Base-by-base conservation (phyloP, 2,797 vertebrate genomes). In the Phaenicophaeus curvirostris region DNA sequence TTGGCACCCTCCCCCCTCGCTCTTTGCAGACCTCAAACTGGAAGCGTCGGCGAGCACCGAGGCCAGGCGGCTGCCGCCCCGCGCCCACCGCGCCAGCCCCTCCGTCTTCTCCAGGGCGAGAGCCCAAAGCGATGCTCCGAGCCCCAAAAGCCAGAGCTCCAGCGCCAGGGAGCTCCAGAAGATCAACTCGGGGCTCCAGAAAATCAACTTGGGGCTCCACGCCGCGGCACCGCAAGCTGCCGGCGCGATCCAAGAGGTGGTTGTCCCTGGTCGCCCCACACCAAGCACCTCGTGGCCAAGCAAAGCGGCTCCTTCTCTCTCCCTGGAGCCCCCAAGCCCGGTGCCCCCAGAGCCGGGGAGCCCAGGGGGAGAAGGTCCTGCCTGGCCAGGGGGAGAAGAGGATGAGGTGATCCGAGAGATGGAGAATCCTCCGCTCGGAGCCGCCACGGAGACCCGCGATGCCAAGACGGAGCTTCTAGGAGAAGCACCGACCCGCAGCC, bases 1-100 rank as follows among this genome's bases (percentile, higher is more conserved):
- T 42, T 1, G 18, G 23, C n/a, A 13, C n/a, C n/a, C n/a, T n/a
- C n/a, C n/a, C n/a, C 21, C 84, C 72, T 48, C 14, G 0, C 74
- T 75, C 42, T 85, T 80, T 63, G n/a, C 96, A 97, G 96, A 96
- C 77, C 79, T 55, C 66, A 96, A 66, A 66, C 41, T 78, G 88
- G 96, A 97, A 55, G 17, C 16, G 51, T 39, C 57, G 1, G 57
- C 2, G 8, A 83, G 84, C 24, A 24, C 68, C 1, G 93, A 95
- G 23, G 11, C 4, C 66, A 86, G 87, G 91, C 2, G 30, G 33
- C 31, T 69, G 46, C 72, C 95, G 18, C 50, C 91, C 72, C 44
- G 74, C 28, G 94, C 96, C 13, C 61, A 18, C 81, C 46, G 50
- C 0, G 2, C 13, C 59, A 87, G 79, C 63, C 73, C 92, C 31